Percentiles rank a stretch among this genome's conserved stretches.
phyloP scores from a whole-genome alignment of 2,797 vertebrate species.

The Coracias cyanogaster region DNA sequence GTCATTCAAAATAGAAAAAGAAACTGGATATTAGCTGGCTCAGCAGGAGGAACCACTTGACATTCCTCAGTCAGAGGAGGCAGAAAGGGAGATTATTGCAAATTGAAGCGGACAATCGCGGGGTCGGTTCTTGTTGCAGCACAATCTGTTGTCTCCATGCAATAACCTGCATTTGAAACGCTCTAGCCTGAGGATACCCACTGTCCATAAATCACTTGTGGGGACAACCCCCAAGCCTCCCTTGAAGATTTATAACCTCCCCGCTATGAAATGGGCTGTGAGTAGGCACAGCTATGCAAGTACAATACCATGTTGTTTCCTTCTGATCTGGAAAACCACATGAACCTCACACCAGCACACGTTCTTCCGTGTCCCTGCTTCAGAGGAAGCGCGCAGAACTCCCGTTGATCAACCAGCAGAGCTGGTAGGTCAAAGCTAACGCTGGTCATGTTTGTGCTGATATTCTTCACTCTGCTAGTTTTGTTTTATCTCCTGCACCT shows the following conservation, averaged over 20 bases:
- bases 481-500: constrained; percentile 49
- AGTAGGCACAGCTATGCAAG: not conserved
- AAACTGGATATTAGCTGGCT: constrained; percentile 24
- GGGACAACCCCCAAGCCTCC: not conserved
- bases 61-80: constrained; percentile 28
- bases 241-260: not conserved
- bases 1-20: not conserved
- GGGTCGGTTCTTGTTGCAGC: rapidly evolving
- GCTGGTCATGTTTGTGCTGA: not conserved
- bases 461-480: not conserved
- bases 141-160: not conserved
- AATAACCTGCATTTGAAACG: not conserved
- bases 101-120: not conserved
- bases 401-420: not conserved
- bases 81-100: not conserved
- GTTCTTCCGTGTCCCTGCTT: not conserved
- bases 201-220: not conserved
- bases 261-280: rapidly evolving
- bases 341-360: not conserved
- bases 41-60: constrained; percentile 52
- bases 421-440: not conserved
- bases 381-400: not conserved
- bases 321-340: not conserved
- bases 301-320: not conserved
- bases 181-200: not conserved